Conservation (phyloP, 1,140 invertebrate genomes). For the Diuraphis noxia region DNA sequence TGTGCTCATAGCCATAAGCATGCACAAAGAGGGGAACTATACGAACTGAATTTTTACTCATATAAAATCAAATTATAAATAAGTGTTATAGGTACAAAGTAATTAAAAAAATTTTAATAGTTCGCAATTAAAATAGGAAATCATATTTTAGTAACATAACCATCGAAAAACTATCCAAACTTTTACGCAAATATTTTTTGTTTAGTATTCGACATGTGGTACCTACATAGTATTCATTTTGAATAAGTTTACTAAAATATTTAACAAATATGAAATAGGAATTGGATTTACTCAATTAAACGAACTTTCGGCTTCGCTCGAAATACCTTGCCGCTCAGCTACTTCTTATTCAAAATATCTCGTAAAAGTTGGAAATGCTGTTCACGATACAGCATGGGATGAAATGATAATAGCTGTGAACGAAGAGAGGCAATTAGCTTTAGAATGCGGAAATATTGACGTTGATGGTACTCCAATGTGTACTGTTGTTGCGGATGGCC, state of each 20-base stretch:
- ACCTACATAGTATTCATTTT: no score
- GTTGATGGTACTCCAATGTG: not conserved
- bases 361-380: not conserved
- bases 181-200: no score
- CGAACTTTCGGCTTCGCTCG: not conserved
- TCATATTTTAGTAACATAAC: no score
- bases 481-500: not conserved
- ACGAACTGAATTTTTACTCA: no score
- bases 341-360: not conserved
- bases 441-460: conserved; percentile 5
- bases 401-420: conserved; percentile 55
- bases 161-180: no score
- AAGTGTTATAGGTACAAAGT: no score
- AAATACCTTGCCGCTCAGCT: not conserved
- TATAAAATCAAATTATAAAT: no score
- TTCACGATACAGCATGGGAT: conserved; percentile 12
- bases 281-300: not conserved
- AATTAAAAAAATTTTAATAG: no score
- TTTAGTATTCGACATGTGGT: no score
- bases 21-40: no score
- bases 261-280: not conserved
- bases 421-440: conserved; percentile 6
- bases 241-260: no score
- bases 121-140: not conserved
- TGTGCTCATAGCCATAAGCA: no score